Conservation (phyloP, 2,888 invertebrate species). For the Chromoteleia sp. region DNA sequence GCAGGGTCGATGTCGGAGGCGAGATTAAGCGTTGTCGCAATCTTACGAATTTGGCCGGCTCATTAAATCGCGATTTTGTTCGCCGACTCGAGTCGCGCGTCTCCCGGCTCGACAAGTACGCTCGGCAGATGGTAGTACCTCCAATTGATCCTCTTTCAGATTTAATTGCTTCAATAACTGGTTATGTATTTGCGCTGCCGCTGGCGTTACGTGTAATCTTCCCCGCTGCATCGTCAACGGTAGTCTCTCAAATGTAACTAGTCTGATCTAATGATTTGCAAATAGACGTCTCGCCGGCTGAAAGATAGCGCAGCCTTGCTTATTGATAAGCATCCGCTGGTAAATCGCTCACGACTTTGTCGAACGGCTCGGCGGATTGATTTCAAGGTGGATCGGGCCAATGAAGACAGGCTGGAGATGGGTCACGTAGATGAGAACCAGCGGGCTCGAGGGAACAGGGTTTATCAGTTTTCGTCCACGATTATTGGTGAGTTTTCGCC, state of each 20-base stretch:
- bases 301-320: conserved; percentile 22
- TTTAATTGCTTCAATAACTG: conserved; percentile 62
- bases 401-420: conserved; percentile 60
- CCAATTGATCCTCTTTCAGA: conserved; percentile 54
- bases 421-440: conserved; percentile 19
- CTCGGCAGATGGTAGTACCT: conserved; percentile 35
- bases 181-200: conserved; percentile 50
- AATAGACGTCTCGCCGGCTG: conserved; percentile 11
- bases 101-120: conserved; percentile 4
- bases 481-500: conserved; percentile 80
- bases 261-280: conserved; percentile 47
- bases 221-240: conserved; percentile 25
- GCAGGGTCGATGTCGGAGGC: conserved; percentile 14
- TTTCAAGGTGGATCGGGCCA: conserved; percentile 37
- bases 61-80: conserved; percentile 19
- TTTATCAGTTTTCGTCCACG: conserved; percentile 78
- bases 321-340: conserved; percentile 12
- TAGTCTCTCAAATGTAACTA: conserved; percentile 37
- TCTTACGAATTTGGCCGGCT: conserved; percentile 24
- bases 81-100: neutral
- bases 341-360: neutral
- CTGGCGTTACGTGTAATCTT: conserved; percentile 47
- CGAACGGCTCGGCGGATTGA: conserved; percentile 2
- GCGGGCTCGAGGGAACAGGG: conserved; percentile 75
- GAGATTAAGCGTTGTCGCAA: conserved; percentile 22